Percentiles rank a stretch among this genome's conserved stretches.
Evolutionary conservation across 2,113 vertebrate genomes (phyloP).

Genomic region (Haplochromis vanheusdeni): DNA sequence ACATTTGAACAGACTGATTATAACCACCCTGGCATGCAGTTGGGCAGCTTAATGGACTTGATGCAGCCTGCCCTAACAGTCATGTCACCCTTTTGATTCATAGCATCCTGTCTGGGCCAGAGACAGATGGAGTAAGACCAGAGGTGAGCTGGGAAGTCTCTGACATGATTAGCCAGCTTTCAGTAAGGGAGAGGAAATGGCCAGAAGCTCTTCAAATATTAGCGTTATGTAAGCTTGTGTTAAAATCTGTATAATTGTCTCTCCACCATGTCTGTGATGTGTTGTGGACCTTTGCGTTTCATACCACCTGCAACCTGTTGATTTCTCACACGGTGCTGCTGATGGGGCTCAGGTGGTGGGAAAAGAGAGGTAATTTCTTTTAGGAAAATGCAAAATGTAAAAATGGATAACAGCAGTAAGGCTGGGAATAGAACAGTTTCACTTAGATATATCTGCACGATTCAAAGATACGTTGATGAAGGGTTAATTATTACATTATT

Average conservation of each 20-base stretch:
- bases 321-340: not conserved
- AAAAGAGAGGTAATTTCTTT: not conserved
- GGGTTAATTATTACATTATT: not conserved
- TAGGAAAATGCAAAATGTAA: not conserved
- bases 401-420: not conserved
- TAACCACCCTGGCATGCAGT: not conserved
- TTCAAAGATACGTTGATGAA: not conserved
- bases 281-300: not conserved
- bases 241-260: not conserved
- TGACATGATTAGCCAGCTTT: constrained; percentile 14
- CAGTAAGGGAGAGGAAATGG: not conserved
- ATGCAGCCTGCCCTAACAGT: not conserved
- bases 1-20: not conserved
- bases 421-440: not conserved
- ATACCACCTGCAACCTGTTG: not conserved
- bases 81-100: not conserved
- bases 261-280: not conserved
- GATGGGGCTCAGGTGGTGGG: not conserved
- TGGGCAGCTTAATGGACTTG: not conserved
- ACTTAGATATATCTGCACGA: not conserved
- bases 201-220: not conserved
- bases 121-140: constrained; percentile 8
- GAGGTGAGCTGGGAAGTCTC: constrained; percentile 13
- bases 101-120: not conserved
- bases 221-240: not conserved